Percentiles rank a stretch among this genome's conserved stretches.
phyloP scores from a whole-genome alignment of 2,797 vertebrate species.

The Pantherophis alleghaniensis region DNA sequence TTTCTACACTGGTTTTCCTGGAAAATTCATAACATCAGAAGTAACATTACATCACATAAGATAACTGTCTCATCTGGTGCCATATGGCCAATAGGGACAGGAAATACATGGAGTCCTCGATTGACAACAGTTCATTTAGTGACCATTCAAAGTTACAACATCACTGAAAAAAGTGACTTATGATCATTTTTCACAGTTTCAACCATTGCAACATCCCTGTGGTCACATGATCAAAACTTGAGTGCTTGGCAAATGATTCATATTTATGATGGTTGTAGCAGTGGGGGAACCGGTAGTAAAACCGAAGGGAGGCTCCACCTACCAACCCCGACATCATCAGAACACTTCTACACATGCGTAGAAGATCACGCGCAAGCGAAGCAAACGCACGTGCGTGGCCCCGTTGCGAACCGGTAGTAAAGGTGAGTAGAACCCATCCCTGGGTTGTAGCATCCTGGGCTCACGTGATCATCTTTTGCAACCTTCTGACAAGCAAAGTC shows the following conservation, averaged over 20 bases:
- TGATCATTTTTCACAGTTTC: not conserved
- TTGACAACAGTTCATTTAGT: not conserved
- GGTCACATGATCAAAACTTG: not conserved
- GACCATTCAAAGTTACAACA: not conserved
- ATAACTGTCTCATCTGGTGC: not conserved
- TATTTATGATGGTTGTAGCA: not conserved
- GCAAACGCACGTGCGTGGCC: no score
- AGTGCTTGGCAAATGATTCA: not conserved
- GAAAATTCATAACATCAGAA: not conserved
- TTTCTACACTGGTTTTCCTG: not conserved
- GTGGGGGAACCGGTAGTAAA: no score
- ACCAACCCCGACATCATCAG: no score
- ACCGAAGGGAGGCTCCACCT: no score
- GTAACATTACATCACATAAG: not conserved
- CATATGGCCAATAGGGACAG: not conserved
- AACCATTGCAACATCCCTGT: not conserved
- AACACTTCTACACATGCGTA: no score
- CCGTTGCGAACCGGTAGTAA: no score
- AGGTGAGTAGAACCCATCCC: no score
- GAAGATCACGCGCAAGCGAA: no score
- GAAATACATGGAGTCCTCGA: not conserved
- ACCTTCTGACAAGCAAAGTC: no score
- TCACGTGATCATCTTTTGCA: no score
- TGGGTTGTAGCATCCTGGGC: no score
- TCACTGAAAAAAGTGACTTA: not conserved